A percentile compares a stretch with the other conserved stretches of the same genome.
These are phyloP conservation scores for Oxystoma pomonae DNA, from an alignment of 2,888 invertebrate genomes.

Conservation along the genomic window DNA sequence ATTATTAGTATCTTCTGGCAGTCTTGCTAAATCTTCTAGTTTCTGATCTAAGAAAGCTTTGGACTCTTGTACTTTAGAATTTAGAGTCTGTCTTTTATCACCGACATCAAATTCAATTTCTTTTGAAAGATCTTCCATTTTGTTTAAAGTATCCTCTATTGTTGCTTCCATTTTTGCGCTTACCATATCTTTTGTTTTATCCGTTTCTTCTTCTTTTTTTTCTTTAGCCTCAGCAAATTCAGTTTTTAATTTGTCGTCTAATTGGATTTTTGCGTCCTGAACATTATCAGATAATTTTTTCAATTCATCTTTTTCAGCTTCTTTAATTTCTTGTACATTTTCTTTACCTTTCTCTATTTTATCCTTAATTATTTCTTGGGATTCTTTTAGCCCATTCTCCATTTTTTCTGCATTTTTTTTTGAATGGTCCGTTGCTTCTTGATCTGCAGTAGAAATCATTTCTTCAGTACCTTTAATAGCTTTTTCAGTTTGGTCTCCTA, in stretches of 20 bases:
- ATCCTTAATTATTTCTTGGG: conserved; percentile 3
- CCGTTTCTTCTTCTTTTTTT: not conserved
- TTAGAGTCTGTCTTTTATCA: no score
- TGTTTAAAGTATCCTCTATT: not conserved
- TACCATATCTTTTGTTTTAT: not conserved
- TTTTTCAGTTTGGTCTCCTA: conserved; percentile 3
- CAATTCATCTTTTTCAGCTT: conserved; percentile 10
- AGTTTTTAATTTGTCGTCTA: conserved; percentile 7
- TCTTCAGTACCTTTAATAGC: conserved; percentile 4
- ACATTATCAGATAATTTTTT: not conserved
- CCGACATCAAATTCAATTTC: not conserved
- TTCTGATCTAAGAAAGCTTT: no score
- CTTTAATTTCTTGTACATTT: conserved; percentile 12
- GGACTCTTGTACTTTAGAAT: no score
- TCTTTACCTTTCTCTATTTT: conserved; percentile 13
- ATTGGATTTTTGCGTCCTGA: not conserved
- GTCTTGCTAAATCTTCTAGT: no score
- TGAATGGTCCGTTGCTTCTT: not conserved
- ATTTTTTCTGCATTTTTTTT: no score
- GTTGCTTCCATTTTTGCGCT: conserved; percentile 1
- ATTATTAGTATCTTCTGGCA: no score
- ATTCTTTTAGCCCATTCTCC: not conserved
- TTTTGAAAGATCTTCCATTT: not conserved
- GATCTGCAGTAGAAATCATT: not conserved
- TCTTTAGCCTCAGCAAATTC: not conserved